These are phyloP conservation scores for Stegophylla sp. DNA, from an alignment of 2,888 invertebrate genomes.

Conservation along the genomic window DNA sequence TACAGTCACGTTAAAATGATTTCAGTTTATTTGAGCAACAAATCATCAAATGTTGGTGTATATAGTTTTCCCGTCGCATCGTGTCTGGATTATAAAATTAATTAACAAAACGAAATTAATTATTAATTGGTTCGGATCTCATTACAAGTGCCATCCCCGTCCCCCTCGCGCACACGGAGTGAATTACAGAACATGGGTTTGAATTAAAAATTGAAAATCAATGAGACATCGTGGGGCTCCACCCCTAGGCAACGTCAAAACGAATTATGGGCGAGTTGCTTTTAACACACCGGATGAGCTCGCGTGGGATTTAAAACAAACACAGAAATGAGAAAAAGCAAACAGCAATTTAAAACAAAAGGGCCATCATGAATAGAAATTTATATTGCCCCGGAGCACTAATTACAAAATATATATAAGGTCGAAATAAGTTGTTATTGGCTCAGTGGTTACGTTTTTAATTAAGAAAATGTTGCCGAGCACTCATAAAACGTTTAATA, in stretches of 20 bases:
- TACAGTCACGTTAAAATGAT: neutral
- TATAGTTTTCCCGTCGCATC: neutral
- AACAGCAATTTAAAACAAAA: constrained; percentile 55
- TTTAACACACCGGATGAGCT: constrained; percentile 5
- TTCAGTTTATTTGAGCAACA: constrained; percentile 10
- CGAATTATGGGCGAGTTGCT: constrained; percentile 29
- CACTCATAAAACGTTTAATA: constrained; percentile 49
- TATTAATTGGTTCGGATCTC: neutral
- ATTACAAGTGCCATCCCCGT: too few relatives aligned
- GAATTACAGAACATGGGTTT: constrained; percentile 5
- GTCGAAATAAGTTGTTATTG: constrained; percentile 56
- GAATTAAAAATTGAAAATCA: constrained; percentile 37
- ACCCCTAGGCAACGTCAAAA: too few relatives aligned
- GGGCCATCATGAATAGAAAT: constrained; percentile 48
- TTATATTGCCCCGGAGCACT: constrained; percentile 48
- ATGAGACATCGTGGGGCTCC: neutral
- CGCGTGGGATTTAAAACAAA: constrained; percentile 38
- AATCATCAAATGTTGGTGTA: neutral
- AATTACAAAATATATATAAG: constrained; percentile 53
- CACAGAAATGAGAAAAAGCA: constrained; percentile 46
- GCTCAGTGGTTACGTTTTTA: constrained; percentile 57
- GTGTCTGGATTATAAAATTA: neutral
- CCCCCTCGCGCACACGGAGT: too few relatives aligned
- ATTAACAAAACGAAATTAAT: neutral
- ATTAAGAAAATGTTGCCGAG: constrained; percentile 48